Evolutionary conservation across 2,113 vertebrate species (phyloP), one percentile per base, ranked within the genome.

Genomic region (Artemisiospiza belli): DNA sequence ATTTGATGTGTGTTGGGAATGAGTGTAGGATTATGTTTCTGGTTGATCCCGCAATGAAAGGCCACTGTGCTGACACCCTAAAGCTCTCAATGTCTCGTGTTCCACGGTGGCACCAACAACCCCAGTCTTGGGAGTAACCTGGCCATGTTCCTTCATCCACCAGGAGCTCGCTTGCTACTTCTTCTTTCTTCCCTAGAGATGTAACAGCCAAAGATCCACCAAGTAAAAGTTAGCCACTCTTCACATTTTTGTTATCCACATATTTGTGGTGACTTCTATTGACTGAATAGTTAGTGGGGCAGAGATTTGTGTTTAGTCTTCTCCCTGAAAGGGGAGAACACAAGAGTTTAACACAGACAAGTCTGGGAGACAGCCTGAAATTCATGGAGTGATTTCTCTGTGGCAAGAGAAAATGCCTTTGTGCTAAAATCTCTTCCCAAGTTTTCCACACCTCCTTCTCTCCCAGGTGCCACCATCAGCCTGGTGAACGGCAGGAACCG

Each of bases 31-130:
- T 49, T 24, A 1, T 11, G 4, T 12, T 57, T 15, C 4, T 10
- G 1, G 1, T 43, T 25, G 4, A 10, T 35, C 5, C 8, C 12
- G 5, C 8, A 1, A 7, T 10, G 31, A 5, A n/a, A 21, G 5
- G 9, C 1, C 12, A 14, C 2, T 0, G 0, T 51, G 10, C 5
- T 2, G 8, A 30, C 3, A 5, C 1, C 4, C 9, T 5, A 2
- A 27, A 1, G 5, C 2, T 44, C 11, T 37, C 43, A 47, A 33
- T 33, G 1, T 4, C 7, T 10, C 5, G 2, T 4, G 2, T 5
- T 12, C 5, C 18, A 10, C 2, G 1, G 5, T 15, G 37, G 11
- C 25, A n/a, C 2, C 27, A 18, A 2, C 19, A 8, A 30, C 4
- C 9, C 23, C 16, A 10, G 4, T 5, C n/a, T 3, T 58, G 23